Base-by-base conservation (phyloP, 1,140 invertebrate genomes). In the Catajapyx aquilonaris region DNA sequence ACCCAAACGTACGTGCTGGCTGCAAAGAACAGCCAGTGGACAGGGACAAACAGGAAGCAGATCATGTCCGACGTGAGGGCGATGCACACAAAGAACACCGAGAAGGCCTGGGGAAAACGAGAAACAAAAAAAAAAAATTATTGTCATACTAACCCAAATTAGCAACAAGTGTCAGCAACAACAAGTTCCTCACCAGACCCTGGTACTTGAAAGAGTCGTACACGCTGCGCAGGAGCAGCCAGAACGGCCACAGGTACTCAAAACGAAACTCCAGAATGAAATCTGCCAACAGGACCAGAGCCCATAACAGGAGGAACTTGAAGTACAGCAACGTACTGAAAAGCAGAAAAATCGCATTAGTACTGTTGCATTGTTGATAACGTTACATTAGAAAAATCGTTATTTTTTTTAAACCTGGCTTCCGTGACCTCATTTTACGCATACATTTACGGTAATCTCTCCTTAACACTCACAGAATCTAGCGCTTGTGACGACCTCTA, bases 1-100 rank as follows among this genome's bases (percentile, higher is more conserved):
- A 96, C 84, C 91, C 91, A 96, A 40, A 97, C 88, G 60, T 96
- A 96, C 48, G 88, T 95, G 64, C 88, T 94, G 45, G 93, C 91
- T 45, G 84, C 81, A 61, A 97, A 96, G 59, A 95, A 93, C 51
- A 95, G 68, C 80, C 88, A 95, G 57, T 95, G 86, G 46, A 96
- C 76, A 42, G 94, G 94, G 66, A 98, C 94, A 59, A 97, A 94
- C 62, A 97, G 88, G 64, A 91, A 94, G 69, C 90, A 97, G 60
- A 97, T 81, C 72, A 97, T 83, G 64, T 98, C 93, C 48, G 91
- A 94, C 45, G 90, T 96, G 43, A 97, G 71, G 48, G 91, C 88
- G 57, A 98, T 86, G 60, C 87, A 94, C 48, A 97, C 80, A 65
- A 97, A 96, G 62, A 97, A 90, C 48, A 96, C 76, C 50, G 91